phyloP scores from a whole-genome alignment of 2,797 vertebrate genomes.

The Pipistrellus pygmaeus region DNA sequence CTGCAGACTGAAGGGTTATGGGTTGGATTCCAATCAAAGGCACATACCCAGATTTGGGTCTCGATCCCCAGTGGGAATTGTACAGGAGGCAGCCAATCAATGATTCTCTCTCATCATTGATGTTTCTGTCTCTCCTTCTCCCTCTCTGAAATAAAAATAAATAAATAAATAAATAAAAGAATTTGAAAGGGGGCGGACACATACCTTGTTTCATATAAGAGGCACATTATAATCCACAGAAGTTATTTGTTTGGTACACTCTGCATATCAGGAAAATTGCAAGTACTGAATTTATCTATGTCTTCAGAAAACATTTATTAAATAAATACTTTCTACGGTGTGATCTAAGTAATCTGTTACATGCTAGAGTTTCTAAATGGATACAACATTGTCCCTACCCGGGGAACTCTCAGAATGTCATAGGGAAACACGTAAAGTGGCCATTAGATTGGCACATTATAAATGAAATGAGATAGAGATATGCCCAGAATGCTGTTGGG shows the following conservation, averaged over 20 bases:
- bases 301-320: conserved; percentile 23
- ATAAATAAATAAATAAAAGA: no score
- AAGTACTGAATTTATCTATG: not conserved
- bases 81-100: no score
- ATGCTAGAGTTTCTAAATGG: conserved; percentile 3
- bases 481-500: not conserved
- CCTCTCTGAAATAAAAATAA: no score
- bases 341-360: not conserved
- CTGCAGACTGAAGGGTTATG: no score
- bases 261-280: not conserved
- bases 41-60: no score
- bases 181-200: not conserved
- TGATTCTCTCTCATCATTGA: no score
- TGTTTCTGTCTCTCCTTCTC: no score
- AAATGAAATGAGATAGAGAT: not conserved
- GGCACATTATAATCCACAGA: not conserved
- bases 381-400: not conserved
- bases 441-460: not conserved
- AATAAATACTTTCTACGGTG: not conserved
- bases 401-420: not conserved
- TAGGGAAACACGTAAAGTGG: not conserved
- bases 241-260: not conserved
- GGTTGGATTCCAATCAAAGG: no score
- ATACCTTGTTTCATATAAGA: conserved; percentile 30
- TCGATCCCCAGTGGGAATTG: no score